Evolutionary conservation across 2,888 invertebrate species (phyloP), one percentile per base, ranked within the genome.

Genomic region (Erebia epiphron): DNA sequence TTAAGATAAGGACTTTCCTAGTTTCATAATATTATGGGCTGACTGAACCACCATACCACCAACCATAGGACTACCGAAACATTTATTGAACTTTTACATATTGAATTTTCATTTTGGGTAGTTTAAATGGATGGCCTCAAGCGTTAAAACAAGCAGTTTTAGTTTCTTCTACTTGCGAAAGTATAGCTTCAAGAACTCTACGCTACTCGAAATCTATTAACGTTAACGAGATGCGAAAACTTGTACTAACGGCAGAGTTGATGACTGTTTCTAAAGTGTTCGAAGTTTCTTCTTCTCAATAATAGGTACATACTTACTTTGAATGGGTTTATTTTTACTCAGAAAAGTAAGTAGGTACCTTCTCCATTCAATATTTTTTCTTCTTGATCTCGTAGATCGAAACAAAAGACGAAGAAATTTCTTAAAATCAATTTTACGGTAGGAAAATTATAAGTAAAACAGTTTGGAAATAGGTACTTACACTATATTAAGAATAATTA

Each of bases 261-360:
- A 87, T 80, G 83, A 80, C 83, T 82, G 82, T 87, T 89, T 87
- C 87, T 86, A 73, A 75, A 75, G 75, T 72, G 71, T 75, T 75
- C 73, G 67, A 74, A 75, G 75, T 75, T 73, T 70, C 73, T 73
- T 61, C 66, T 73, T 60, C 64, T 56, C 70, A 62, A 69, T 64
- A 71, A 69, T 67, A 49, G 41, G 14, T 62, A 49, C 11, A 13
- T 46, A 46, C 26, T 43, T 60, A 67, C 73, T 69, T 65, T 64
- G 68, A 66, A 62, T 64, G 61, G 60, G 26, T 73, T 70, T 72
- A 70, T 70, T 70, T 72, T 70, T 69, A 70, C 41, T 65, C n/a
- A 50, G 13, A 26, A 18, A 57, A 26, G 21, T 21, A 26, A 21
- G 21, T 57, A 21, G 13, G 21, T 57, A 21, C 10, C 4, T 50